These are phyloP conservation scores for Drosophila oshimai DNA, from an alignment of 1,140 invertebrate species.

Conservation along the genomic window DNA sequence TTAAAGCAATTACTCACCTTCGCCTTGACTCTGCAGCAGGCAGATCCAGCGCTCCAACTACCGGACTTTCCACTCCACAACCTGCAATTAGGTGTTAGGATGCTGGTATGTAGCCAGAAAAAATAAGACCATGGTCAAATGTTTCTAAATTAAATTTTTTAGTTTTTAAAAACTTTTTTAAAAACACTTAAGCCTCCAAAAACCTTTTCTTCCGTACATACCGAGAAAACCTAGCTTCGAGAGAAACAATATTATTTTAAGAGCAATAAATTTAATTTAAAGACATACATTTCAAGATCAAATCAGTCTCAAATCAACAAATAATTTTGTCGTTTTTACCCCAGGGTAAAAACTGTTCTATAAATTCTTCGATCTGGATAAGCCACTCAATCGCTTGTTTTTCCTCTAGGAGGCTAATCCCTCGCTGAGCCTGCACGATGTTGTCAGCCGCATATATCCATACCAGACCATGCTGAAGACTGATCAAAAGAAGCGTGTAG, in stretches of 20 bases:
- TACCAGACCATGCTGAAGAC: slow-evolving; percentile 89
- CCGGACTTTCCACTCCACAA: slow-evolving; percentile 97
- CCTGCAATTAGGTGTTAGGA: slow-evolving; percentile 86
- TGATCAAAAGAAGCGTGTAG: slow-evolving; percentile 88
- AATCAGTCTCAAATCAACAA: no score
- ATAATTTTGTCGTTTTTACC: no score
- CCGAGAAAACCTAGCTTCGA: no score
- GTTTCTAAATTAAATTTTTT: no score
- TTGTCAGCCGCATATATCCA: slow-evolving; percentile 92
- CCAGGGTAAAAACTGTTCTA: no score
- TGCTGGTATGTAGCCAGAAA: slow-evolving; percentile 92
- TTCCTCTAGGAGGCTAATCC: slow-evolving; percentile 82
- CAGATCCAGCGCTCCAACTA: slow-evolving; percentile 87
- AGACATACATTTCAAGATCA: no score
- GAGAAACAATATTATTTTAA: no score
- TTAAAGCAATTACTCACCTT: slow-evolving; percentile 89
- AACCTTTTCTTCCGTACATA: no score
- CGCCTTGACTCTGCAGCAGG: slow-evolving; percentile 88
- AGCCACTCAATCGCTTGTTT: not conserved
- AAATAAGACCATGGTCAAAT: no score
- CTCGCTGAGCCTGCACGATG: slow-evolving; percentile 85
- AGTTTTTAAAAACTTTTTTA: no score
- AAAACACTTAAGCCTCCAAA: no score
- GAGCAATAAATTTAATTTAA: no score
- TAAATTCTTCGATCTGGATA: slow-evolving; percentile 50